These are phyloP conservation scores for Corvus moneduloides DNA, from an alignment of 2,113 vertebrate genomes.

Conservation along the genomic window DNA sequence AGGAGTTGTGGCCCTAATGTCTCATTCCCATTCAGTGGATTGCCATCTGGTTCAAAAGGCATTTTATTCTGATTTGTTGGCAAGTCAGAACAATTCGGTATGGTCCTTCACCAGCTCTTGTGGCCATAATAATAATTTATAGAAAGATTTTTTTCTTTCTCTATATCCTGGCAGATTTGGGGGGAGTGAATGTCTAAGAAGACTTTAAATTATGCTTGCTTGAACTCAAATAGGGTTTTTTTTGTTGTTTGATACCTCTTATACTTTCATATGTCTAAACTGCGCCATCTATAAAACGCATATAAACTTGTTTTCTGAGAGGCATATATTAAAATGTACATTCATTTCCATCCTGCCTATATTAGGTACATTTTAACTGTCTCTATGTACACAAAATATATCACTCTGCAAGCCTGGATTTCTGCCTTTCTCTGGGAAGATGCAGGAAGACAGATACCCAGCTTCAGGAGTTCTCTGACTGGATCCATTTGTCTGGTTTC, in stretches of 20 bases:
- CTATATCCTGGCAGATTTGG: not conserved
- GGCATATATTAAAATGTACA: not conserved
- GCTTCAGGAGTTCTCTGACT: not conserved
- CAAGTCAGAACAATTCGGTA: not conserved
- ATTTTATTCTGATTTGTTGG: not conserved
- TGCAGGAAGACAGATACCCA: not conserved
- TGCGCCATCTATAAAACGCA: not conserved
- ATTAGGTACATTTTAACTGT: not conserved
- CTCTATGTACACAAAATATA: not conserved
- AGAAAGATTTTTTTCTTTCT: not conserved
- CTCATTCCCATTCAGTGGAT: not conserved
- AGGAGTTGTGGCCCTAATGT: not conserved
- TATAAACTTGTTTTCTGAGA: not conserved
- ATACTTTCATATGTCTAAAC: not conserved
- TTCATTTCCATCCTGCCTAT: not conserved
- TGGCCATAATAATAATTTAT: not conserved
- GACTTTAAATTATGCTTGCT: slow-evolving; percentile 11
- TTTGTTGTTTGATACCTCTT: not conserved
- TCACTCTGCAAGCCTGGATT: not conserved
- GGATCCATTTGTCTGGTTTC: not conserved
- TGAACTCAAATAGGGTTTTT: not conserved
- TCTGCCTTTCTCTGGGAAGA: not conserved
- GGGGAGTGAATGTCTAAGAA: not conserved
- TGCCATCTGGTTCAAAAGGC: not conserved
- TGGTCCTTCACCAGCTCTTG: not conserved